Evolutionary conservation across 2,113 vertebrate genomes (phyloP), one percentile per base, ranked within the genome.

Genomic region (Corapipo altera): DNA sequence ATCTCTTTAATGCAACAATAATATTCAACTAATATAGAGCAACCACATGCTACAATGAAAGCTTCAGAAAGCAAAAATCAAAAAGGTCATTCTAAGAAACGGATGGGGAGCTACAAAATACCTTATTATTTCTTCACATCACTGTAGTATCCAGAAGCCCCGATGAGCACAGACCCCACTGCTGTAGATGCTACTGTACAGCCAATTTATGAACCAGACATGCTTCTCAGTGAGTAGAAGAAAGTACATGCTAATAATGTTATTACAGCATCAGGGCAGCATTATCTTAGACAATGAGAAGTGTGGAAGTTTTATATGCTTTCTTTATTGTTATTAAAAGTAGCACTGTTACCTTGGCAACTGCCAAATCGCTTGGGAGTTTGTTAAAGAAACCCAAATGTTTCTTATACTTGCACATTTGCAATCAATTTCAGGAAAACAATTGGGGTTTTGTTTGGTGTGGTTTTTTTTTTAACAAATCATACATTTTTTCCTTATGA

Each of bases 241-340:
- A 85, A 95, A 90, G 79, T 64, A 73, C 54, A 92, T 72, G 64
- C 71, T 93, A 91, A 85, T 82, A 61, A 55, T 30, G 39, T 82
- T 89, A 90, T 91, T 93, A 85, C 23, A 89, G 85, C 30, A 62
- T 79, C 75, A 74, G 73, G 61, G 71, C 91, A 92, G 81, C 64
- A 83, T 90, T 95, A 93, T 89, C 92, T 96, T 86, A 83, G 88
- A 96, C 91, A 91, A 87, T 75, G 55, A 89, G 91, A 96, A 95
- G 94, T 80, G 83, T 69, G 83, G 86, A 96, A 95, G 93, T 92
- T 95, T 97, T 97, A 95, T 88, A 90, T 65, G 83, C 83, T 95
- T 91, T 30, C 87, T 95, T 94, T 95, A 96, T 95, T 97, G 93
- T 97, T 97, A 97, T 97, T 93, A 97, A 95, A 98, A 98, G 97